A percentile compares a stretch with the other conserved stretches of the same genome.
These are phyloP conservation scores for Aplidium turbinatum DNA, from an alignment of 23 tunicate genomes.

Conservation along the genomic window DNA sequence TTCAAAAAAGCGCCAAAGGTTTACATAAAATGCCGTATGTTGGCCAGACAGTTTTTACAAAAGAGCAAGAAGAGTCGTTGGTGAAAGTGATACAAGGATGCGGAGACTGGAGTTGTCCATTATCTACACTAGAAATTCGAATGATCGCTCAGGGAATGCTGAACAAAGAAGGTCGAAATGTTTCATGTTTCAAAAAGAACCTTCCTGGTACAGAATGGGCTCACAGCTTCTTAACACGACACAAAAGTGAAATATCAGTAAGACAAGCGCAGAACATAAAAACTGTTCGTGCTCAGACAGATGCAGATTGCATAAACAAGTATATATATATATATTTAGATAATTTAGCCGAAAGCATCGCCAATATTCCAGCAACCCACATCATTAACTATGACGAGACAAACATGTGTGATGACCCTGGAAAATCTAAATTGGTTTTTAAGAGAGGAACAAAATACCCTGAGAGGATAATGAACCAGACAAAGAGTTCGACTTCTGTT, in stretches of 20 bases:
- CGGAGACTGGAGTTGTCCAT: too few relatives aligned
- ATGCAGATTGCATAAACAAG: not conserved
- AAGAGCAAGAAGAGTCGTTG: too few relatives aligned
- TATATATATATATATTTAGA: too few relatives aligned
- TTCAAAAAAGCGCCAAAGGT: too few relatives aligned
- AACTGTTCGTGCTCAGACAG: not conserved
- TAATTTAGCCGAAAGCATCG: not conserved
- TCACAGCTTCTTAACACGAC: not conserved
- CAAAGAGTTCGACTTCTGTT: not conserved
- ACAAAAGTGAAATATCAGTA: not conserved
- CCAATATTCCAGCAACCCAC: not conserved
- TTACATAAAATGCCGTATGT: too few relatives aligned
- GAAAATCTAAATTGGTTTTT: not conserved
- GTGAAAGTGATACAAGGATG: too few relatives aligned
- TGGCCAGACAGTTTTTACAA: too few relatives aligned
- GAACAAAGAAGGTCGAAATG: too few relatives aligned
- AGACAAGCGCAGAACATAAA: not conserved
- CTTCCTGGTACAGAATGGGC: constrained; percentile 24
- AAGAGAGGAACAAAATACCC: constrained; percentile 15
- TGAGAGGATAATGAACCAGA: constrained; percentile 7
- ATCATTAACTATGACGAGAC: constrained; percentile 19
- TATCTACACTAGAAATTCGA: too few relatives aligned
- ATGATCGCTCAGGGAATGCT: too few relatives aligned
- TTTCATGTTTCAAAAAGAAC: too few relatives aligned
- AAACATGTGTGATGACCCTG: constrained; percentile 20